Evolutionary conservation across 35 echinoderm and acorn worm genomes (phyloP), one percentile per base, ranked within the genome.

Genomic region (Apostichopus parvimensis): DNA sequence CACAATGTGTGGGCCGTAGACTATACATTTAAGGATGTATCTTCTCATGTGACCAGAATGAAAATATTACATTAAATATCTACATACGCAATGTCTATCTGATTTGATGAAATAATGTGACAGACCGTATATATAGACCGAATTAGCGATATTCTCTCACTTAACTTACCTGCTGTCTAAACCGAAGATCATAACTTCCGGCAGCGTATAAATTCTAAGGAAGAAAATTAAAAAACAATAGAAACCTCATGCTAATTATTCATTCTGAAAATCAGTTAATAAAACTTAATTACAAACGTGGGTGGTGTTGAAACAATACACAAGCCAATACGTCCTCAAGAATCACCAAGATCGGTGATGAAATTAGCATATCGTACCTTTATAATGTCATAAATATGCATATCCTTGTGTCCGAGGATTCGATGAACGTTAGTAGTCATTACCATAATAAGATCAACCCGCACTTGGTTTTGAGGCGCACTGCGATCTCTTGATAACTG

Each of bases 341-440:
- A 78, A 45, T 4, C 34, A 45, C 2, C 0, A 45, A 45, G 34
- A 0, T 45, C 77, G 8, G 77, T 45, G 77, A 17, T 45, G 8
- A 78, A 22, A 78, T 2, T 0, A 61, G 58, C 34, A 45, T 11
- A 66, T 9, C 18, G 57, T 96, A 96, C 95, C 93, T 95, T 98
- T 6, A 98, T 95, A 57, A 98, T 94, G 59, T 98, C 96, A 92
- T 94, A 98, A 14, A 98, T 60, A 88, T 98, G 96, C 79, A 98
- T 95, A 15, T 98, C 96, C 78, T 93, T 98, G 77, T 95, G 96
- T 54, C 94, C 96, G n/a, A 98, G 78, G 6, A 98, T 95, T n/a
- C 92, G 90, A 77, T 98, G 96, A 21, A 91, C 80, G 53, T 94
- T 64, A 18, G 92, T 17, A 12, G 88, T 90, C 54, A 95, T 80